phyloP scores from a whole-genome alignment of 2,797 vertebrate species.

The Setipinna tenuifilis region DNA sequence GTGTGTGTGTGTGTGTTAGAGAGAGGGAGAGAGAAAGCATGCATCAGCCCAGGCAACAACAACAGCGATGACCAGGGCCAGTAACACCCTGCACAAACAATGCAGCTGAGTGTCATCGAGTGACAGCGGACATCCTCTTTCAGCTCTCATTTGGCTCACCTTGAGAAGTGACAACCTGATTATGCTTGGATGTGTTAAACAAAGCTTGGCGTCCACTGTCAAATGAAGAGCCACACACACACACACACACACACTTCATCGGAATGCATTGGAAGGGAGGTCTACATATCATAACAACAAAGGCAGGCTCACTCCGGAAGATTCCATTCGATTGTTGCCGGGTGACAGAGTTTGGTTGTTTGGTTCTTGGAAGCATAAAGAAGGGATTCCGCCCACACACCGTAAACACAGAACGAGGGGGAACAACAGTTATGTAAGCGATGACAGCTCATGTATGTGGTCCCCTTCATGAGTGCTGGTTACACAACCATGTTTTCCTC shows the following conservation, averaged over 20 bases:
- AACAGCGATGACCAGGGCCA: neutral
- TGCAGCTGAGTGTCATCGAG: neutral
- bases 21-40: no score
- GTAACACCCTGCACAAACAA: constrained; percentile 3
- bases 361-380: neutral
- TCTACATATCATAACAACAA: neutral
- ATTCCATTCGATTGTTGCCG: neutral
- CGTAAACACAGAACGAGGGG: neutral
- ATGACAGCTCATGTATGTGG: neutral
- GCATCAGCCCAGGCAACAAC: neutral
- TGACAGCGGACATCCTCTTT: neutral
- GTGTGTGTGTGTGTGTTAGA: no score
- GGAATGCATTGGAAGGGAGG: neutral
- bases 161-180: neutral
- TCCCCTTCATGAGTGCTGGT: neutral
- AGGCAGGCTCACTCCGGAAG: neutral
- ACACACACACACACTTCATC: neutral
- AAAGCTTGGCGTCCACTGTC: neutral
- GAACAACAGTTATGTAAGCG: neutral
- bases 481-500: neutral
- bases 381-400: neutral
- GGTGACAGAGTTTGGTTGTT: neutral
- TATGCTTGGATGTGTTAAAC: neutral
- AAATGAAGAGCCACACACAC: neutral
- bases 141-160: neutral